These are phyloP conservation scores for Sylvia borin DNA, from an alignment of 2,797 vertebrate species.

Conservation along the genomic window DNA sequence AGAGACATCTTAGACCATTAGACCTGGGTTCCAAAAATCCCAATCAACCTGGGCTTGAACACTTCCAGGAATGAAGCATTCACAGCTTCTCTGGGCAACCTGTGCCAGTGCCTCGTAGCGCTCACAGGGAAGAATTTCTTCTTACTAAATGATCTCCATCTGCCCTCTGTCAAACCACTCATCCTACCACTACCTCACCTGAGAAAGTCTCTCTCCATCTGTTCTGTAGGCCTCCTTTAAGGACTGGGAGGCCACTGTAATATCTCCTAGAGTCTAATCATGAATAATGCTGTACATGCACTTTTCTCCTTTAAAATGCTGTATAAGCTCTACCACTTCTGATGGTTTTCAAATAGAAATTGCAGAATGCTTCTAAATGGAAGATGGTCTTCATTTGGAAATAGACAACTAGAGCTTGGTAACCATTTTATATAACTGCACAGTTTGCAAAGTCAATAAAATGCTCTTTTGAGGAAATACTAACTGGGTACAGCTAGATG, in stretches of 20 bases:
- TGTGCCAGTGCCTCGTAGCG: neutral
- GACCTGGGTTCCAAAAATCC: neutral
- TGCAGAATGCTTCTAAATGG: neutral
- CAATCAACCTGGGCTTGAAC: neutral
- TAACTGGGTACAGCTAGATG: neutral
- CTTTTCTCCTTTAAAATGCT: neutral
- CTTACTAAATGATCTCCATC: neutral
- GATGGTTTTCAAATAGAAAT: neutral
- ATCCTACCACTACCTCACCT: neutral
- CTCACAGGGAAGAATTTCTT: neutral
- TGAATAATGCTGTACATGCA: neutral
- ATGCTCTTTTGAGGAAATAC: neutral
- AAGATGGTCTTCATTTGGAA: neutral
- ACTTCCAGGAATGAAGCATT: neutral
- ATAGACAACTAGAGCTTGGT: neutral
- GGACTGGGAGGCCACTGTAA: neutral
- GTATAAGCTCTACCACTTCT: neutral
- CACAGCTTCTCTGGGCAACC: neutral
- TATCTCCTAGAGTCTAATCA: neutral
- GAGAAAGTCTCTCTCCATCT: neutral
- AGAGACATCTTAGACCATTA: neutral
- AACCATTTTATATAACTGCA: neutral
- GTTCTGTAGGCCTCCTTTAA: neutral
- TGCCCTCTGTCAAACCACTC: neutral
- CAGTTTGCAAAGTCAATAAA: neutral